phyloP scores from a whole-genome alignment of 2,113 vertebrate genomes.

The Plestiodon gilberti region DNA sequence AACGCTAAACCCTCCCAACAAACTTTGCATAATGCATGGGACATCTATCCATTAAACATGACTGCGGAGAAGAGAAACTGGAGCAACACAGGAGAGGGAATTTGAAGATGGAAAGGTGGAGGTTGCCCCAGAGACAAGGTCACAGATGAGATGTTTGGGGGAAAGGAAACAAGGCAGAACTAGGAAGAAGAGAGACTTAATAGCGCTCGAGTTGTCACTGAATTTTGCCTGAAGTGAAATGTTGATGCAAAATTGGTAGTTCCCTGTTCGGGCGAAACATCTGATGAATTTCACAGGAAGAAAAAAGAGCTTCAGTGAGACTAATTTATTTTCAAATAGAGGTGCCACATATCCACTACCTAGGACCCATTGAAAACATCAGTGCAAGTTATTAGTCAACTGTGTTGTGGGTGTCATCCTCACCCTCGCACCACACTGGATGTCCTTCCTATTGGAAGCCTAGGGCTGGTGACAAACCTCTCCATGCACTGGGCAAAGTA shows the following conservation, averaged over 20 bases:
- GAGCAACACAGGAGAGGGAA: not conserved
- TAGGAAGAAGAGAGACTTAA: not conserved
- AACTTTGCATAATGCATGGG: slow-evolving; percentile 27
- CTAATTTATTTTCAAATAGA: too few species aligned
- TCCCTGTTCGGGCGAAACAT: not conserved
- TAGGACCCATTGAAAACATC: not conserved
- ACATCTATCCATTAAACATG: slow-evolving; percentile 30
- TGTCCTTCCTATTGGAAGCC: not conserved
- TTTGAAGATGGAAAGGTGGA: not conserved
- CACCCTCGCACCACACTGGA: not conserved
- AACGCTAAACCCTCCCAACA: slow-evolving; percentile 12
- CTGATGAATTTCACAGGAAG: not conserved
- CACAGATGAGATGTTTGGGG: not conserved
- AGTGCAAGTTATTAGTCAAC: not conserved
- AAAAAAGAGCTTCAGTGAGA: too few species aligned
- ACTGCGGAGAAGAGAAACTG: not conserved
- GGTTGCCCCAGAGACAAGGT: not conserved
- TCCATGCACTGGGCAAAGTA: not conserved
- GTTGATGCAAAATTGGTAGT: not conserved
- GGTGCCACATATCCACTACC: not conserved
- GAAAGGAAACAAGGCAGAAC: not conserved
- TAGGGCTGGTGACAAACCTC: not conserved
- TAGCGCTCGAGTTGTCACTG: not conserved
- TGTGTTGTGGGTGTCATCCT: not conserved
- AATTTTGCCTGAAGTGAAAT: not conserved